These are phyloP conservation scores for Solea solea DNA, from an alignment of 2,113 vertebrate genomes.

Conservation along the genomic window DNA sequence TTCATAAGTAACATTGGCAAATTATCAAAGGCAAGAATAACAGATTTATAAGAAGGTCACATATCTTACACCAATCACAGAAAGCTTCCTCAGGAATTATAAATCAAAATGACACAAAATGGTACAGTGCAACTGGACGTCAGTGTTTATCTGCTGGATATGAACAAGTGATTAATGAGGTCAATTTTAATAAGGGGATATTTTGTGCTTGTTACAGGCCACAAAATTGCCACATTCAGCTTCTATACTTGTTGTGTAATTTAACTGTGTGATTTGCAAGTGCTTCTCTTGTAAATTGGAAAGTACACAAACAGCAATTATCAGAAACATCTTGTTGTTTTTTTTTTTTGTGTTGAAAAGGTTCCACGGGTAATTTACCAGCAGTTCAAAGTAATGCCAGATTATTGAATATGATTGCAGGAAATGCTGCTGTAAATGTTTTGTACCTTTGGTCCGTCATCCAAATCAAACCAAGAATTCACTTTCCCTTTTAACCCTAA, in stretches of 20 bases:
- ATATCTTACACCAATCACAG: background rate
- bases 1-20: too few species aligned
- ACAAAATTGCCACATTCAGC: background rate
- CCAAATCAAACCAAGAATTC: slow-evolving; percentile 19
- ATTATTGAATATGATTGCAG: background rate
- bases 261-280: background rate
- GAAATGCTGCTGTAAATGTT: slow-evolving; percentile 5
- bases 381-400: background rate
- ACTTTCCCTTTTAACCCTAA: slow-evolving; percentile 1
- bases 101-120: background rate
- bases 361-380: background rate
- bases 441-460: background rate
- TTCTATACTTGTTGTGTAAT: background rate
- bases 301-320: background rate
- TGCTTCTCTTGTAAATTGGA: too few species aligned
- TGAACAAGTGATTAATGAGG: background rate
- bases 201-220: background rate
- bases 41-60: background rate
- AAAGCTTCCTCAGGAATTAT: background rate
- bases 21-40: background rate
- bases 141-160: background rate
- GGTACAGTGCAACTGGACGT: too few species aligned
- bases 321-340: background rate
- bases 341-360: background rate
- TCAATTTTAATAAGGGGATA: background rate